Percentiles rank a stretch among this genome's conserved stretches.
These are phyloP conservation scores for Pyrrhopygopsis socrates DNA, from an alignment of 2,888 invertebrate species.

Conservation along the genomic window DNA sequence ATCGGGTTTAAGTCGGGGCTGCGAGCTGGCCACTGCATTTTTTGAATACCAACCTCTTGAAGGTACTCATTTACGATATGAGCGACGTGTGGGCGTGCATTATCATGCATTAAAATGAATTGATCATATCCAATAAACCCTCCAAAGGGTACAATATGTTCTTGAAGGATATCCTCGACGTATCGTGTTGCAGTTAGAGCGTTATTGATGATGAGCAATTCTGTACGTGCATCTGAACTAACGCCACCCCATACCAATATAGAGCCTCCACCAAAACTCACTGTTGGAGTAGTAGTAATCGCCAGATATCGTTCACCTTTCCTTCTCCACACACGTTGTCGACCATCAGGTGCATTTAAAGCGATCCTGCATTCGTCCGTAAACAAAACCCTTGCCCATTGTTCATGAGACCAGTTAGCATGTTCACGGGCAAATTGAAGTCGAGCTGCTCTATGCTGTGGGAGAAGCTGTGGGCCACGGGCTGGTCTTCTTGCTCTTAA, in stretches of 20 bases:
- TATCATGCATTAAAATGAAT: constrained; percentile 39
- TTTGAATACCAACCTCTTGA: constrained; percentile 44
- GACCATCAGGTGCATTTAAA: constrained; percentile 8
- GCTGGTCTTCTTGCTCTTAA: constrained; percentile 60
- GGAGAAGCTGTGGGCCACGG: not conserved
- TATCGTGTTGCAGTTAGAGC: not conserved
- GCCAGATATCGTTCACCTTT: not conserved
- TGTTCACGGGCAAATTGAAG: constrained; percentile 1
- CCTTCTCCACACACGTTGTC: constrained; percentile 10
- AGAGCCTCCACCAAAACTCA: constrained; percentile 36
- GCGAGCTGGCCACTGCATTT: constrained; percentile 63
- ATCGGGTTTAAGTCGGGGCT: constrained; percentile 75
- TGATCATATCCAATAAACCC: constrained; percentile 33
- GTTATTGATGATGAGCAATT: not conserved
- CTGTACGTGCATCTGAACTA: not conserved
- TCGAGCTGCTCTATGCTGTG: constrained; percentile 18
- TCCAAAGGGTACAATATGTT: constrained; percentile 37
- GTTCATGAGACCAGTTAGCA: not conserved
- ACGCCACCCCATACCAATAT: constrained; percentile 10
- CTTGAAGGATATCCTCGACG: constrained; percentile 34
- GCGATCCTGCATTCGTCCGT: too few relatives aligned
- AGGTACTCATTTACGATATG: constrained; percentile 23
- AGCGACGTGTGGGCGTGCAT: constrained; percentile 33
- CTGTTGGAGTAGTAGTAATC: constrained; percentile 24
- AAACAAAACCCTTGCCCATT: too few relatives aligned